Percentiles rank a stretch among this genome's conserved stretches.
Evolutionary conservation across 2,113 vertebrate genomes (phyloP).

Genomic region (Mesembrinibis cayennensis): DNA sequence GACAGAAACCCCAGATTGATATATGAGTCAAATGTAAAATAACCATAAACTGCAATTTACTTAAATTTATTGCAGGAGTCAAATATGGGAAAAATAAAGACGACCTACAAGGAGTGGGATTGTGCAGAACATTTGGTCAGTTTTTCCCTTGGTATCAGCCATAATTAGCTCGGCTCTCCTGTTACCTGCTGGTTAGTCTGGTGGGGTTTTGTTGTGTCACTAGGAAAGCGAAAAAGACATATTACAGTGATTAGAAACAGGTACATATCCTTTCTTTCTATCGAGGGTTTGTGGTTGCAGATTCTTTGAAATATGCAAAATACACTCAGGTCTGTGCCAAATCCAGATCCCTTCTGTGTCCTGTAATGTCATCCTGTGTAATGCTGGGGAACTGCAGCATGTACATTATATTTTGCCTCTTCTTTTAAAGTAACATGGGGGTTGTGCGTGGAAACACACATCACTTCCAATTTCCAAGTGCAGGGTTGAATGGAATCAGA

Average conservation of each 20-base stretch:
- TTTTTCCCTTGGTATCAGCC: not conserved
- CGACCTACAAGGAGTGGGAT: not conserved
- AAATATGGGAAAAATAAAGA: not conserved
- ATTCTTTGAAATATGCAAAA: slow-evolving; percentile 1
- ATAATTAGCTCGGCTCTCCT: not conserved
- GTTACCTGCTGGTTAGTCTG: slow-evolving; percentile 1
- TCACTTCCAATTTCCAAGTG: slow-evolving; percentile 18
- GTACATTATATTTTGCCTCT: not conserved
- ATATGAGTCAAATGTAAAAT: not conserved
- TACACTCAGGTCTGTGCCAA: not conserved
- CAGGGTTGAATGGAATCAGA: not conserved
- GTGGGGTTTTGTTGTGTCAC: not conserved
- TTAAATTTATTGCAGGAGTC: not conserved
- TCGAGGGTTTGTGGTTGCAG: not conserved
- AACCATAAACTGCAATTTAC: not conserved
- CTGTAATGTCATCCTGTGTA: not conserved
- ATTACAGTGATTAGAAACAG: slow-evolving; percentile 19
- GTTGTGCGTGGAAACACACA: not conserved
- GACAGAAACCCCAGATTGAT: not conserved
- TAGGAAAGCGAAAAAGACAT: not conserved
- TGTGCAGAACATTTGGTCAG: not conserved
- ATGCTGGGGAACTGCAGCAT: not conserved
- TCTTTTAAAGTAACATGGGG: not conserved
- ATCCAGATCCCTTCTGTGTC: not conserved
- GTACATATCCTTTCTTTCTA: not conserved